Evolutionary conservation across 2,113 vertebrate genomes (phyloP).

Genomic region (Rhombomys opimus): DNA sequence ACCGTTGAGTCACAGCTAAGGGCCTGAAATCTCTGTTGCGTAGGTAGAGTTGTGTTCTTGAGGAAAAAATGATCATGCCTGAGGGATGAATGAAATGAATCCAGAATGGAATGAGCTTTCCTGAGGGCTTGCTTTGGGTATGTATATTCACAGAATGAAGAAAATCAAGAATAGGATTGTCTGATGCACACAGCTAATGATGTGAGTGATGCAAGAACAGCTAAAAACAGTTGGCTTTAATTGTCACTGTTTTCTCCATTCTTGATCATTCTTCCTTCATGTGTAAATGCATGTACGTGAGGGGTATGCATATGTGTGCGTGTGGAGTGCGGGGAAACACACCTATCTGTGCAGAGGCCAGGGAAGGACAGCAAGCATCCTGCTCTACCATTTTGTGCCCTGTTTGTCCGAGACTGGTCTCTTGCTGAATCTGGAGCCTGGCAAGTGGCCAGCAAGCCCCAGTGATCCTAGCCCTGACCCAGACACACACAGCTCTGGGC

Average conservation of each 20-base stretch:
- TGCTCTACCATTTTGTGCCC: not conserved
- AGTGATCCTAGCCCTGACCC: no score
- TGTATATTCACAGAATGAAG: not conserved
- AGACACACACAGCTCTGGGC: not conserved
- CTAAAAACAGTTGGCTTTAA: not conserved
- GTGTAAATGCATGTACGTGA: not conserved
- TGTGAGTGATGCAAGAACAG: not conserved
- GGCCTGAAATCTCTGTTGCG: not conserved
- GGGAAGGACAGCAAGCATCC: not conserved
- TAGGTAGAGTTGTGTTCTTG: not conserved
- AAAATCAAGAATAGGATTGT: constrained; percentile 10
- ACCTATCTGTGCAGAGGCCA: no score
- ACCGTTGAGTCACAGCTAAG: not conserved
- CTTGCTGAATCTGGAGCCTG: no score
- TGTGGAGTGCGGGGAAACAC: not conserved
- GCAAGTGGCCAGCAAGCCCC: not conserved
- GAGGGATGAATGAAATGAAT: not conserved
- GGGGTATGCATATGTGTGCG: not conserved
- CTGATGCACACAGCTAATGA: not conserved
- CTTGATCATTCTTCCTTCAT: not conserved
- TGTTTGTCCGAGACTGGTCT: no score
- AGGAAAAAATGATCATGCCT: not conserved
- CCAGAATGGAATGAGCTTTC: not conserved
- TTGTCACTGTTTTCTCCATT: not conserved
- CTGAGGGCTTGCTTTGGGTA: not conserved